Conservation (phyloP, 2,888 invertebrate species). For the Platerodrilus igneus region DNA sequence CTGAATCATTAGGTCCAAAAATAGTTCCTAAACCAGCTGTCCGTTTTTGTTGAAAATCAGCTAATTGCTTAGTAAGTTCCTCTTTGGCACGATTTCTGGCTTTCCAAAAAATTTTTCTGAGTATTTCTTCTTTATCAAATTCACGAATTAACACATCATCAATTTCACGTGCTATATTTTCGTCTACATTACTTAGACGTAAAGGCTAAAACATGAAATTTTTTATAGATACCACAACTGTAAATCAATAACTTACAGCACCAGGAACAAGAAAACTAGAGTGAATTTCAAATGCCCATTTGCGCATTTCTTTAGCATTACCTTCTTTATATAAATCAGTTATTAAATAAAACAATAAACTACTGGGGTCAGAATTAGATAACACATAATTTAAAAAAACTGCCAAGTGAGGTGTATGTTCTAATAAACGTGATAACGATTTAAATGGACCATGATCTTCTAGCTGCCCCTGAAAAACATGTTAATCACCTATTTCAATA, state of each 20-base stretch:
- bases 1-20: slow-evolving; percentile 81
- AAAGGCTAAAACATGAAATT: slow-evolving; percentile 61
- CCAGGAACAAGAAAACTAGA: slow-evolving; percentile 91
- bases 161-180: slow-evolving; percentile 83
- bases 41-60: slow-evolving; percentile 78
- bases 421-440: slow-evolving; percentile 73
- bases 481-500: slow-evolving; percentile 8
- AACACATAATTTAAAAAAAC: slow-evolving; percentile 91
- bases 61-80: slow-evolving; percentile 73
- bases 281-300: slow-evolving; percentile 99
- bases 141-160: slow-evolving; percentile 81
- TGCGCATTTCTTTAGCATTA: slow-evolving; percentile 83
- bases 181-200: slow-evolving; percentile 74
- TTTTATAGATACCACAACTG: background rate
- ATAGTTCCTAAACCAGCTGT: slow-evolving; percentile 85
- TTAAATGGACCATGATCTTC: slow-evolving; percentile 89
- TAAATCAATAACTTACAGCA: slow-evolving; percentile 60
- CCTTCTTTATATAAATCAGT: slow-evolving; percentile 87
- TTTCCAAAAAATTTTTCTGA: slow-evolving; percentile 85
- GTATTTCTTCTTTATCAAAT: slow-evolving; percentile 83
- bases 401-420: slow-evolving; percentile 85
- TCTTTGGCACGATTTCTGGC: slow-evolving; percentile 80
- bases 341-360: slow-evolving; percentile 75
- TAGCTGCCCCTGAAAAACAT: slow-evolving; percentile 63
- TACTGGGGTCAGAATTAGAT: slow-evolving; percentile 70